Evolutionary conservation across 2,113 vertebrate species (phyloP), one percentile per base, ranked within the genome.

Genomic region (Perccottus glenii): DNA sequence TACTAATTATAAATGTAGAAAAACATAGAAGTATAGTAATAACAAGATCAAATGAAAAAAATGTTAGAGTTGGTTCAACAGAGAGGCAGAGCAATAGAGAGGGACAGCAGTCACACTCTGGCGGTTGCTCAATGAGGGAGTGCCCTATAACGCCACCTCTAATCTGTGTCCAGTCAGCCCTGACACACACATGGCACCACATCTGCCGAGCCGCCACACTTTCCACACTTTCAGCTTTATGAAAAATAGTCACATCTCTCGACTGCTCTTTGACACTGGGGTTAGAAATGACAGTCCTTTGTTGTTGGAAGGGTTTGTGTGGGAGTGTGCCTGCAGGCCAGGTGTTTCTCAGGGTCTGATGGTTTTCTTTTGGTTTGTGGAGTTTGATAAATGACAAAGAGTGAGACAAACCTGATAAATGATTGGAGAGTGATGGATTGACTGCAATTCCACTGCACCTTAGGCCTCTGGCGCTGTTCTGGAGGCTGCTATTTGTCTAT

Each of bases 81-180:
- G 64, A 77, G 63, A 73, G 59, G 67, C 73, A 81, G 61, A 71
- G 86, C 80, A 78, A 88, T 77, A 83, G 69, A 87, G 85, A 87
- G 72, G 57, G 85, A 83, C 78, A 85, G 80, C 84, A 81, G 90
- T 90, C 91, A 87, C 84, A 91, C 80, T 87, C 80, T 82, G 80
- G 82, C 82, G 85, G 87, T 87, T 89, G 87, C 83, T 90, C 85
- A 90, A 83, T 88, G 84, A 91, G 84, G 87, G 90, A 81, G 82
- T 70, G 72, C 84, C 75, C 83, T 78, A 73, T 63, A 85, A 84
- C 69, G 85, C 83, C 85, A 88, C 81, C 83, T 85, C 82, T 89
- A 91, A 92, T 89, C 87, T 85, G 83, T 90, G 87, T 89, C 89
- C 87, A 91, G 70, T 86, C 84, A 87, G 84, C 77, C 89, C 77